Conservation (phyloP, 2,888 invertebrate species). For the Tricholauxania praeusta region DNA sequence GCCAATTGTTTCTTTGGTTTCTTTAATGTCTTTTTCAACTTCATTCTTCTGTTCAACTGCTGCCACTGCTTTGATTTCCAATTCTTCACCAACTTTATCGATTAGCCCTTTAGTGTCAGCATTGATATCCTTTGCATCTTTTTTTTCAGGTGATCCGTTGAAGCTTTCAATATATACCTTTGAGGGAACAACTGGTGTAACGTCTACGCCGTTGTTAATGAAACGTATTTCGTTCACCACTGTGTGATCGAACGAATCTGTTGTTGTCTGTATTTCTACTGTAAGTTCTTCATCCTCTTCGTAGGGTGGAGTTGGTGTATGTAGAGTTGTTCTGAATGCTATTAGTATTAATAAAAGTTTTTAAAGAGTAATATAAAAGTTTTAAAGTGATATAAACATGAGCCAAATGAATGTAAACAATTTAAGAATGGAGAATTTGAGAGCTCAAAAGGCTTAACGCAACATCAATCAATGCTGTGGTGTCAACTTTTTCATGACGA, state of each 20-base stretch:
- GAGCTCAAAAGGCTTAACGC: background rate
- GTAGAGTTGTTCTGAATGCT: constrained; percentile 47
- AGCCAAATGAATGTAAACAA: too few species aligned
- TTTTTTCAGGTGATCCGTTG: constrained; percentile 49
- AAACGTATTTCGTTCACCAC: constrained; percentile 66
- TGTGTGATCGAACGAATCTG: constrained; percentile 59
- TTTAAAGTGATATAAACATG: too few species aligned
- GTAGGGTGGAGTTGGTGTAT: constrained; percentile 55
- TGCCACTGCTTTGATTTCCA: constrained; percentile 33
- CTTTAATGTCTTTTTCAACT: constrained; percentile 19
- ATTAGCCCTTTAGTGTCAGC: constrained; percentile 18
- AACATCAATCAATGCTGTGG: too few species aligned
- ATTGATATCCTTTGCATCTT: constrained; percentile 39
- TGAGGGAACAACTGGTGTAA: constrained; percentile 60
- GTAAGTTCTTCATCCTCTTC: constrained; percentile 63
- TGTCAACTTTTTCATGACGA: too few species aligned
- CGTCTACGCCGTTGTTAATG: constrained; percentile 67
- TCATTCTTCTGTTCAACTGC: constrained; percentile 17
- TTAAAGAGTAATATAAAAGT: too few species aligned
- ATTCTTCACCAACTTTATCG: constrained; percentile 31
- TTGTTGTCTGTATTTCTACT: constrained; percentile 62
- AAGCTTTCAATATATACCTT: constrained; percentile 45
- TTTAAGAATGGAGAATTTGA: background rate
- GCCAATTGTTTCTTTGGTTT: constrained; percentile 33
- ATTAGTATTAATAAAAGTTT: constrained; percentile 17